Base-by-base conservation (phyloP, 2,888 invertebrate genomes). In the Lutraria lutraria region DNA sequence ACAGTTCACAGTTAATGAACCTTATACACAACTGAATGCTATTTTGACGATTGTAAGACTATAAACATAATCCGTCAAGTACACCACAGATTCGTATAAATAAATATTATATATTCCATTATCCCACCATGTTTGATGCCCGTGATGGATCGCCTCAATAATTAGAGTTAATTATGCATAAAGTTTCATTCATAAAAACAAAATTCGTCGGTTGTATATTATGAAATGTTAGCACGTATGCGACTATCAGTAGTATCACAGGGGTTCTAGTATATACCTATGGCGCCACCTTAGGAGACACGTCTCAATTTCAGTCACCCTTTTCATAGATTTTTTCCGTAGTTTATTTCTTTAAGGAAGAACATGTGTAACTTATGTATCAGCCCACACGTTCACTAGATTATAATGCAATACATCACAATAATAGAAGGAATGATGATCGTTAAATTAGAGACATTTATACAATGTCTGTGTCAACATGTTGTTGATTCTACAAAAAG, bases 161-260 rank as follows among this genome's bases (percentile, higher is more conserved):
- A 76, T 76, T 31, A 76, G 34, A 31, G 29, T 76, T 56, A 31
- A 76, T 76, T 76, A 34, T 76, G 29, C 76, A 76, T 76, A 31
- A 76, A 34, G 31, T 76, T 31, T 25, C 76, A 76, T 76, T 76
- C 76, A 76, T 76, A 76, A 76, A 76, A 31, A 34, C 19, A 16
- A 34, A 31, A 76, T 34, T 31, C 31, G 4, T 31, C 16, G 21
- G 25, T 76, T 34, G 25, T 31, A n/a, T 76, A 31, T 76, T 76
- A 76, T 76, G 76, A 16, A 76, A 0, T 34, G 76, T 0, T 15
- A 10, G 68, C 72, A 29, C 1, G 12, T 12, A 10, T 72, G 31
- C 12, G 19, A 31, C 16, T 76, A 10, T 31, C 76, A 12, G 16
- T 15, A 31, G 72, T 72, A n/a, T n/a, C n/a, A n/a, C n/a, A n/a